Conservation (phyloP, 2,113 vertebrate species). For the Ciconia stormi region DNA sequence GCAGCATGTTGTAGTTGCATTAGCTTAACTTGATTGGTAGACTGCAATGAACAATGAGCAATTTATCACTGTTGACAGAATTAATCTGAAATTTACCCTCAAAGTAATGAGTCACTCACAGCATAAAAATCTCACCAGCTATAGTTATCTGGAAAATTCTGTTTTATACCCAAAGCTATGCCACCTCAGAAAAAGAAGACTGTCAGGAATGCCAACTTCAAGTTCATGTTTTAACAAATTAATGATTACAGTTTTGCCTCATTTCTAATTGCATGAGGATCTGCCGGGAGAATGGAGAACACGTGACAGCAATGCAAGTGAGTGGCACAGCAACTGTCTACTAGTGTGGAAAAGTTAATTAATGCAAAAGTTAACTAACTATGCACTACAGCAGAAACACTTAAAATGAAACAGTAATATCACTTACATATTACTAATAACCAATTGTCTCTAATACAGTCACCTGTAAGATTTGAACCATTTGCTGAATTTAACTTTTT, state of each 20-base stretch:
- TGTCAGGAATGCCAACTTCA: neutral
- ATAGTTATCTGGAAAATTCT: neutral
- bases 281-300: neutral
- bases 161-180: neutral
- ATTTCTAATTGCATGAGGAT: neutral
- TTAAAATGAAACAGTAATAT: neutral
- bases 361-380: neutral
- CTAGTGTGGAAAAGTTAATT: neutral
- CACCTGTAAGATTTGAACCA: neutral
- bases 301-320: rapidly evolving
- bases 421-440: neutral
- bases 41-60: neutral
- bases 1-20: neutral
- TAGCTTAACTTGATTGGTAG: neutral
- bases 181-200: neutral
- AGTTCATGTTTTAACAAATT: neutral
- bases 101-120: neutral
- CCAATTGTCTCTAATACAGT: neutral
- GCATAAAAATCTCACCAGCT: neutral
- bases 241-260: neutral
- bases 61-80: constrained; percentile 18
- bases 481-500: neutral
- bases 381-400: neutral
- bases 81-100: neutral
- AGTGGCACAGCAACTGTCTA: neutral